Percentiles rank a stretch among this genome's conserved stretches.
Conservation (phyloP, 2,888 invertebrate species). For the Eumacrocentrus americanus region DNA sequence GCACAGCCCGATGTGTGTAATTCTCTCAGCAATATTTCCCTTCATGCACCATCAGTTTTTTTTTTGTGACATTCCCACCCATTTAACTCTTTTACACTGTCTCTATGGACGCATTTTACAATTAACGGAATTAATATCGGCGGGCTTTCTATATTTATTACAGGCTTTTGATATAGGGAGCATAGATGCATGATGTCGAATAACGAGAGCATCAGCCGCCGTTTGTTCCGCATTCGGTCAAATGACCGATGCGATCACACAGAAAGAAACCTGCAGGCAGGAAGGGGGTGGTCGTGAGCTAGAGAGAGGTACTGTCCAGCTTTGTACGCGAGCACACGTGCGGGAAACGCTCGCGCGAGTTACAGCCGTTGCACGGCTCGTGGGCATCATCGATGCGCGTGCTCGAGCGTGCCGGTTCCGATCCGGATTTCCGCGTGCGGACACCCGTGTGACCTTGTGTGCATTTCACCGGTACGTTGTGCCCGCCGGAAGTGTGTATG, state of each 20-base stretch:
- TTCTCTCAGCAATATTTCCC: slow-evolving; percentile 10
- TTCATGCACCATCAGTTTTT: too few relatives aligned
- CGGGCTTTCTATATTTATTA: slow-evolving; percentile 45
- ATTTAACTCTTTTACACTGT: slow-evolving; percentile 14
- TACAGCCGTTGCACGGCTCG: slow-evolving; percentile 26
- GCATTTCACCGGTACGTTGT: slow-evolving; percentile 36
- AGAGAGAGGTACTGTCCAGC: background rate
- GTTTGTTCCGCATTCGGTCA: slow-evolving; percentile 33
- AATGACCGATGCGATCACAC: slow-evolving; percentile 30
- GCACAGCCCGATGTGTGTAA: background rate
- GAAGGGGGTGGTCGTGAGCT: background rate
- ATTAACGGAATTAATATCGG: slow-evolving; percentile 56
- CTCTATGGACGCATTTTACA: slow-evolving; percentile 43
- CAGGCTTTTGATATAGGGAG: slow-evolving; percentile 48
- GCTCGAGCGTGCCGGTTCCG: slow-evolving; percentile 37
- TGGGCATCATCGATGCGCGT: slow-evolving; percentile 26
- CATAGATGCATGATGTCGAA: slow-evolving; percentile 35
- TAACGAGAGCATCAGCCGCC: slow-evolving; percentile 31
- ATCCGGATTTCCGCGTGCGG: slow-evolving; percentile 56
- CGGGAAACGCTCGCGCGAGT: slow-evolving; percentile 28
- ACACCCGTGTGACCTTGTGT: slow-evolving; percentile 55
- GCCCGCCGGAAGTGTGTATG: slow-evolving; percentile 48
- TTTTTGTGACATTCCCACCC: too few relatives aligned
- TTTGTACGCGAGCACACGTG: slow-evolving; percentile 33
- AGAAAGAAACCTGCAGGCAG: slow-evolving; percentile 13